Evolutionary conservation across 2,113 vertebrate genomes (phyloP), one percentile per base, ranked within the genome.

Genomic region (Cheilinus undulatus): DNA sequence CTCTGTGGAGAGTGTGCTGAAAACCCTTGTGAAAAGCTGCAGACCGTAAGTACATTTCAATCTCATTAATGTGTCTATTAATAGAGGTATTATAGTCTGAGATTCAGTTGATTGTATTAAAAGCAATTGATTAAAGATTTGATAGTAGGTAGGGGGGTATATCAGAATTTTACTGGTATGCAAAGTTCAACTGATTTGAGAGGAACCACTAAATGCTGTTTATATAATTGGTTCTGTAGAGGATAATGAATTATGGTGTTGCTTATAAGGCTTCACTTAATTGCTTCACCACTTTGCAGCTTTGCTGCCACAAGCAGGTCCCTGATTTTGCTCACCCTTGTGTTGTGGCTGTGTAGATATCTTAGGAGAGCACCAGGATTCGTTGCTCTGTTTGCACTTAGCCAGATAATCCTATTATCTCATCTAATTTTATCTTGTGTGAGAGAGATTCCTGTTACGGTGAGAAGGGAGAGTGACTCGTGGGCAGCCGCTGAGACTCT

Each of bases 21-120:
- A 98, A 92, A 96, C 95, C 26, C 95, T 99, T 0, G 95, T 99
- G 89, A 99, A 98, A 92, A 96, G 90, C 93, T 99, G 97, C 92
- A 94, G 97, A 85, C 97, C 95, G 97, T 99, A 94, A 99, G 97
- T 98, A 83, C 51, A 68, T 46, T n/a, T 58, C 26, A 3, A 30
- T 28, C 23, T 42, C 5, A 7, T 34, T 36, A 15, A 19, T 54
- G n/a, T 46, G 23, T 58, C 26, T 45, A 2, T 60, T 45, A 45
- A 45, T 23, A 26, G 45, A 43, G 2, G 3, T 66, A 32, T 26
- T 43, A 22, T 2, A 34, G 4, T 45, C 43, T 54, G 17, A 36
- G 12, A 46, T 30, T 30, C 36, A 20, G 14, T 45, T 48, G 5
- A 43, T 40, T 66, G 10, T 5, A 28, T 43, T n/a, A 45, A n/a